Base-by-base conservation (phyloP, 2,113 vertebrate species). In the Chaetorhynchus papuensis region DNA sequence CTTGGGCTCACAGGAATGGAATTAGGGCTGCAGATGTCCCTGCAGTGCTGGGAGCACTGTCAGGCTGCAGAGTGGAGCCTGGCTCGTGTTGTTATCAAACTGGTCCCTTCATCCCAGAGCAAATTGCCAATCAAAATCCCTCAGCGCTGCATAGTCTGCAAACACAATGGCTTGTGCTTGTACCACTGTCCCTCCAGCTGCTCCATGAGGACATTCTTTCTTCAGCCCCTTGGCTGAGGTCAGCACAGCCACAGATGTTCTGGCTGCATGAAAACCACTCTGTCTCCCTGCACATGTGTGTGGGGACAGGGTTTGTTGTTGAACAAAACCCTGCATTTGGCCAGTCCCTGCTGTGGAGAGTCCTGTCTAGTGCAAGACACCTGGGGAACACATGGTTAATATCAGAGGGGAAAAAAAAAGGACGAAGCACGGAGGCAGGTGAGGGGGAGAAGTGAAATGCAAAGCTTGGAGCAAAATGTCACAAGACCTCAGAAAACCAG, bases 201-300 rank as follows among this genome's bases (percentile, higher is more conserved):
- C 16, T 85, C 84, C 54, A 1, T 91, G 59, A 81, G 16, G 21
- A 16, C 66, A 54, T 96, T 85, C 70, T 87, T 68, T 60, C 45
- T 63, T 76, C 84, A 65, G 64, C 70, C 66, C 50, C 66, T 57
- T 63, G 76, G 84, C 90, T 88, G 89, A 95, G 87, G 45, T 94
- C 89, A 96, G 81, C 74, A 14, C 44, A 60, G 89, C 66, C 13
- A 2, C 95, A 96, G 90, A 95, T 94, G 90, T 88, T 69, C 66
- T 77, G 82, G 63, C 64, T 2, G 18, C 63, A 56, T 92, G 41
- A 94, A 95, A 74, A 81, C 35, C 68, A 17, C 71, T 86, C 71
- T 96, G 82, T 91, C 28, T 93, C 68, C 28, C 1, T 54, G 63
- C 84, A 87, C 8, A 2, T 94, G 95, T 87, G 47, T 2, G 2